These are phyloP conservation scores for Alloplasta piceator DNA, from an alignment of 2,888 invertebrate species.

Conservation along the genomic window DNA sequence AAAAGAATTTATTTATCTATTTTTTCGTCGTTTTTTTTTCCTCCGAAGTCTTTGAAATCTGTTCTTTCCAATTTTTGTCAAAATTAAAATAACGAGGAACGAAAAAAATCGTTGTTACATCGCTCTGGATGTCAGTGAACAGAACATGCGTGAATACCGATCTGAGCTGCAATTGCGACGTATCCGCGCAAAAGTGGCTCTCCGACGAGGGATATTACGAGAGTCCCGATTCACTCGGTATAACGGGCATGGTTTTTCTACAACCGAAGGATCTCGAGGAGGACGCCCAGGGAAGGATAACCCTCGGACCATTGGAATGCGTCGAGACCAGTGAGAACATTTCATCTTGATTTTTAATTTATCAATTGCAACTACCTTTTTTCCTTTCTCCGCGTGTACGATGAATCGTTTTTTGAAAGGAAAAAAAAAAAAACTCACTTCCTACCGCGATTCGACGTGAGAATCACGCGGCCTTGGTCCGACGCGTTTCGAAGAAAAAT, in stretches of 20 bases:
- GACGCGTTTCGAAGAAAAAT: too few relatives aligned
- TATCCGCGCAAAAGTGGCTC: conserved; percentile 93
- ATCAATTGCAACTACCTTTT: too few relatives aligned
- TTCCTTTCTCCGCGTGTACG: too few relatives aligned
- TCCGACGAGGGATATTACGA: conserved; percentile 95
- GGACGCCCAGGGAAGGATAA: conserved; percentile 94
- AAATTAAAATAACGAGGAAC: too few relatives aligned
- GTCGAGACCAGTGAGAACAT: conserved; percentile 94
- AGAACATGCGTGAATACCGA: conserved; percentile 92
- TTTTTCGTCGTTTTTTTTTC: background rate
- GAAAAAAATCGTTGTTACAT: conserved; percentile 10
- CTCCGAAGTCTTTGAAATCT: too few relatives aligned
- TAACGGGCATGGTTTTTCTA: conserved; percentile 95
- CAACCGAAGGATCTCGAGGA: conserved; percentile 93
- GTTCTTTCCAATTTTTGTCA: too few relatives aligned
- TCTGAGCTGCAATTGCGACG: conserved; percentile 96
- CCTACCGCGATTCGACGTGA: too few relatives aligned
- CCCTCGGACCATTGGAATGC: conserved; percentile 95
- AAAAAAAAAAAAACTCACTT: too few relatives aligned
- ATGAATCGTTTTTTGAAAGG: too few relatives aligned
- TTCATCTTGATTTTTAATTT: too few relatives aligned
- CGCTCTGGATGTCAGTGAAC: conserved; percentile 85
- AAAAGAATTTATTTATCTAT: background rate
- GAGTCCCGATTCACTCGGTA: conserved; percentile 92
- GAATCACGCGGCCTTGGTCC: too few relatives aligned